Base-by-base conservation (phyloP, 2,888 invertebrate genomes). In the Brenthis daphne region DNA sequence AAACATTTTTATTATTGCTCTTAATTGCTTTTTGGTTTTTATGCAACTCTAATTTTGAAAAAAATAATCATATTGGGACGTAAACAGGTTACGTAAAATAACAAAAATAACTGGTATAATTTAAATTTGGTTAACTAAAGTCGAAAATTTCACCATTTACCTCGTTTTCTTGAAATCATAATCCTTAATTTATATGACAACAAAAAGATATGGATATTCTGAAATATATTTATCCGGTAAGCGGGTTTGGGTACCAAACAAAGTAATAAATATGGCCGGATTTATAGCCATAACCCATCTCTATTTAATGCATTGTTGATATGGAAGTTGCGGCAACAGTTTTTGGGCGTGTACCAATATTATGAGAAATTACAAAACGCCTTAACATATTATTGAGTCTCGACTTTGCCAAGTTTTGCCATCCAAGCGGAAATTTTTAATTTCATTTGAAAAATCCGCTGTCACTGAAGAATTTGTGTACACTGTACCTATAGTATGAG, bases 181-280 rank as follows among this genome's bases (percentile, higher is more conserved):
- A 43, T 43, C 37, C 11, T 43, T 43, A 43, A 43, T 11, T 43
- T 29, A 13, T 33, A 48, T 33, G 20, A 33, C 24, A 29, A 48
- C n/a, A n/a, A 33, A 16, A 57, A 29, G 56, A 57, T 16, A 56
- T 43, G 43, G 43, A 54, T 24, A 53, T 43, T 13, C 54, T 43
- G 37, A 54, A 56, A 56, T 56, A 37, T 24, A 55, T 56, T 64
- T 64, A 48, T 58, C 48, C 6, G 54, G 16, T 53, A 47, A 57
- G 20, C 37, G 56, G 51, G 53, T 47, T 50, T 56, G 54, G 47
- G 65, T 57, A 16, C 64, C 20, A 55, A 65, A 69, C 69, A 65
- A 67, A 66, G 58, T 57, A 65, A 64, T 70, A 70, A 69, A 72
- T 70, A 66, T 37, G 11, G 33, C 43, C 13, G 13, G 51, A 67